phyloP scores from a whole-genome alignment of 2,888 invertebrate genomes.

The Acanthosepion pharaonis region DNA sequence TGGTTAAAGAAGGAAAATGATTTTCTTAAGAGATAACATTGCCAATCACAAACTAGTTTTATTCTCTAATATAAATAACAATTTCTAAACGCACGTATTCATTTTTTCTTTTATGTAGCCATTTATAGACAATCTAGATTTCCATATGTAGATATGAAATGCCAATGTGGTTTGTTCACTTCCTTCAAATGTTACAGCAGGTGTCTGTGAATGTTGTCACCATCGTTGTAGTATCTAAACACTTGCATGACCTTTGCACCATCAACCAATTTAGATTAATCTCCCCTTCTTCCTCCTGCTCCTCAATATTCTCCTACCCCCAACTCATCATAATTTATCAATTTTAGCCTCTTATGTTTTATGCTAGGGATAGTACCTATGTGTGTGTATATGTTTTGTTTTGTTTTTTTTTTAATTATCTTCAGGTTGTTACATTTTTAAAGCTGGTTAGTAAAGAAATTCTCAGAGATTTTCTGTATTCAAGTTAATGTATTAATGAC shows the following conservation, averaged over 20 bases:
- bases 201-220: background rate
- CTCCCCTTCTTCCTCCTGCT: background rate
- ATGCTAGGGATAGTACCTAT: background rate
- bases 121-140: background rate
- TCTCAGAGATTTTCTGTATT: no score
- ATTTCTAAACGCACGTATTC: background rate
- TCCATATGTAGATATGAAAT: background rate
- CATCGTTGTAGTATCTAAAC: background rate
- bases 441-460: no score
- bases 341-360: background rate
- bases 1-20: background rate
- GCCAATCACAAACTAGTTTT: background rate
- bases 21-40: background rate
- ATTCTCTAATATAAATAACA: background rate
- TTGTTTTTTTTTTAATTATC: background rate
- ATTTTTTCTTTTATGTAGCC: background rate
- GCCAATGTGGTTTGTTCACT: background rate
- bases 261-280: background rate
- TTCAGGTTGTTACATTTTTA: background rate
- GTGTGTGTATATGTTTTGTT: background rate
- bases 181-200: background rate
- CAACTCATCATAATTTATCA: background rate
- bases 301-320: background rate
- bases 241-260: background rate
- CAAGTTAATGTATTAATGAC: no score